Percentiles rank a stretch among this genome's conserved stretches.
Conservation (phyloP, 2,888 invertebrate genomes). For the Eupithecia exiguata region DNA sequence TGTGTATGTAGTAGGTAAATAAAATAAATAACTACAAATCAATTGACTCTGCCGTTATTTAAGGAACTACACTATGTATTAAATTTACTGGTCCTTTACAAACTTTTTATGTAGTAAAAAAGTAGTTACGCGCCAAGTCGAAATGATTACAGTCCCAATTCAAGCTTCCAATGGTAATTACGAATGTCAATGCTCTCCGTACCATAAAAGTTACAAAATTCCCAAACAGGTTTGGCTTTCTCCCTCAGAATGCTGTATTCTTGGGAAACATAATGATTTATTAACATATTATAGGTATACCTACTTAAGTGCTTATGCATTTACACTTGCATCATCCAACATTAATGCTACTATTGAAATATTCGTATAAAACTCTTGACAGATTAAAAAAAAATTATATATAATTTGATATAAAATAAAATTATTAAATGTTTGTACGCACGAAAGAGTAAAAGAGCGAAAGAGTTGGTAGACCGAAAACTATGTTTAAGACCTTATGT, state of each 20-base stretch:
- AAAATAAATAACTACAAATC: not conserved
- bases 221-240: constrained; percentile 68
- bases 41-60: not conserved
- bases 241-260: constrained; percentile 59
- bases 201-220: constrained; percentile 59
- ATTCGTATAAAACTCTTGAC: not conserved
- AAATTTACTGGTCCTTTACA: not conserved
- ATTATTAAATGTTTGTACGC: too few relatives aligned
- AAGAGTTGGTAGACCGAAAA: too few relatives aligned
- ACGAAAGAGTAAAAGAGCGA: too few relatives aligned
- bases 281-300: constrained; percentile 55
- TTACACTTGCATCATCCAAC: constrained; percentile 42
- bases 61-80: not conserved
- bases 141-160: constrained; percentile 17
- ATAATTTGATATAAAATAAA: too few relatives aligned
- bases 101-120: not conserved
- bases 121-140: not conserved
- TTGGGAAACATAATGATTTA: constrained; percentile 67
- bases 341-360: not conserved
- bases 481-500: too few relatives aligned
- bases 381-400: too few relatives aligned
- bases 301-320: constrained; percentile 37
- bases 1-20: not conserved
- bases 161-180: constrained; percentile 36
- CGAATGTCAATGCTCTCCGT: constrained; percentile 45